Conservation (phyloP, 2,113 vertebrate species). For the Myrmecophaga tridactyla region DNA sequence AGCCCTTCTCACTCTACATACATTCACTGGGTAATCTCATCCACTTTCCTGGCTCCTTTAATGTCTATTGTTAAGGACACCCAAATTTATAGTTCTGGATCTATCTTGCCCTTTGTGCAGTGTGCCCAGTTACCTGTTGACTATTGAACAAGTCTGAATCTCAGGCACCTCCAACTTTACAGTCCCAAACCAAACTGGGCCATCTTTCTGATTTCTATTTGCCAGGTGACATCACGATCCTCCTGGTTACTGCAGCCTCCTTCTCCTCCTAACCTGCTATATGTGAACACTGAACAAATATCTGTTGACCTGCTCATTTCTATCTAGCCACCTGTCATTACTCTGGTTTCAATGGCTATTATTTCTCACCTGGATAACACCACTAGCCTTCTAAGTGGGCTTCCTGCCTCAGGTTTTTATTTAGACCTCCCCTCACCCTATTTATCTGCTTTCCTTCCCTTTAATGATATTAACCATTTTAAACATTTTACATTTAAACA, state of each 20-base stretch:
- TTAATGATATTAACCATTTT: not conserved
- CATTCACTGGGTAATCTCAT: not conserved
- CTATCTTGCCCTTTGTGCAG: not conserved
- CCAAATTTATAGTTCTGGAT: not conserved
- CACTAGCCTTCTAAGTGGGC: not conserved
- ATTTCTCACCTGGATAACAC: not conserved
- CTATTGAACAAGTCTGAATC: not conserved
- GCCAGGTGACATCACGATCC: not conserved
- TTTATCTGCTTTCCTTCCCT: not conserved
- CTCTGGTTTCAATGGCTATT: not conserved
- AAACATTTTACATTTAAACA: not conserved
- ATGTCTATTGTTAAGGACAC: not conserved
- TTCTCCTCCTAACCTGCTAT: not conserved
- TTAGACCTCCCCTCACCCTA: not conserved
- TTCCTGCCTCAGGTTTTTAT: not conserved
- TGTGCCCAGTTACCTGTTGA: not conserved
- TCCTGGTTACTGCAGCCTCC: accelerated
- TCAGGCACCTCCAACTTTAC: not conserved
- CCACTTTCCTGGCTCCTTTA: not conserved
- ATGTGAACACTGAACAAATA: not conserved
- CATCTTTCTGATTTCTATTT: not conserved
- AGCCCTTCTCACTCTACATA: not conserved
- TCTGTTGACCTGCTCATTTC: not conserved
- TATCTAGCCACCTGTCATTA: not conserved
- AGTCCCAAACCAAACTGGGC: not conserved